Evolutionary conservation across 2,113 vertebrate genomes (phyloP).

Genomic region (Platysternon megacephalum): DNA sequence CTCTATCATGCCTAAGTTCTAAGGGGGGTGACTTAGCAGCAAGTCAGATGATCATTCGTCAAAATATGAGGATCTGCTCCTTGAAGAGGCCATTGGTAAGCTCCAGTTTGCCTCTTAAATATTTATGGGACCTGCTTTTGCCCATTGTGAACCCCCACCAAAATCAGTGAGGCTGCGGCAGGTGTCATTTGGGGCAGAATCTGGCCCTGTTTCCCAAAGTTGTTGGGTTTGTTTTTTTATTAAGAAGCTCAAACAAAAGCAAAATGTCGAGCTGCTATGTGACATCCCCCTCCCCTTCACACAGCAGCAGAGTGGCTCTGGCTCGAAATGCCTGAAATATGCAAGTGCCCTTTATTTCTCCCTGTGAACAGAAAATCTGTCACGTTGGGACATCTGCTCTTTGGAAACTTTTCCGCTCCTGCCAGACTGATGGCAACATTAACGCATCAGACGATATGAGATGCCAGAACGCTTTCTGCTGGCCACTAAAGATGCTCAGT

Average conservation of each 20-base stretch:
- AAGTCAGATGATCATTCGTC: neutral
- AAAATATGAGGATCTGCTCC: neutral
- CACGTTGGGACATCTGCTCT: slow-evolving; percentile 72
- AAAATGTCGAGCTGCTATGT: neutral
- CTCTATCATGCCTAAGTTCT: neutral
- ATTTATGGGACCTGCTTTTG: neutral
- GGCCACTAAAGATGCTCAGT: slow-evolving; percentile 73
- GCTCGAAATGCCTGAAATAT: slow-evolving; percentile 10
- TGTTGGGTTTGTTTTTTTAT: neutral
- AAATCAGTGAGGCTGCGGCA: rapidly evolving
- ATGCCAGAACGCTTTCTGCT: slow-evolving; percentile 71
- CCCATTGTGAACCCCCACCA: neutral
- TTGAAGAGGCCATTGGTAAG: neutral
- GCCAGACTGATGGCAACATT: slow-evolving; percentile 74
- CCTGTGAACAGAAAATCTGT: slow-evolving; percentile 15
- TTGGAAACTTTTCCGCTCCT: slow-evolving; percentile 66
- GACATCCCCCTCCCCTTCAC: neutral
- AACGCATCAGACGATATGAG: slow-evolving; percentile 77
- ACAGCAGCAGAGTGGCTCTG: slow-evolving; percentile 3
- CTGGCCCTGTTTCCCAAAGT: neutral
- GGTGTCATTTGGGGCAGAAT: rapidly evolving
- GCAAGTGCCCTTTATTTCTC: slow-evolving; percentile 50
- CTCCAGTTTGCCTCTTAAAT: neutral
- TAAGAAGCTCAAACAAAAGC: slow-evolving; percentile 29
- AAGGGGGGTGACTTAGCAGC: neutral